These are phyloP conservation scores for Myotis lucifugus DNA, from an alignment of 2,113 vertebrate species.

Conservation along the genomic window DNA sequence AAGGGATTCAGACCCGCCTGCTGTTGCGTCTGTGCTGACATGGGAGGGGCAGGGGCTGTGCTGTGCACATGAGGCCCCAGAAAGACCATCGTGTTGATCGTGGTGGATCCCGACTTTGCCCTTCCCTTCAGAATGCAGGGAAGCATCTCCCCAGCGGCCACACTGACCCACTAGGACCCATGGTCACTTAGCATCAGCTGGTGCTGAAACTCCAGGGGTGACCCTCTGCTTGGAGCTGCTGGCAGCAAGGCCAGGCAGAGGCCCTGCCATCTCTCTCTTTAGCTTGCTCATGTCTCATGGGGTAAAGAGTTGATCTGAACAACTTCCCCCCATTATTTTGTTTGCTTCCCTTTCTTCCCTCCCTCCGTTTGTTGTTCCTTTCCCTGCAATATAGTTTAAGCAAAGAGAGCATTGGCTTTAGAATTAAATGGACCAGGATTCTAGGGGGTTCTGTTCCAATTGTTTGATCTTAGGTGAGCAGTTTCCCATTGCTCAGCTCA, in stretches of 20 bases:
- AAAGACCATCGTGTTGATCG: not conserved
- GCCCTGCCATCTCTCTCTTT: not conserved
- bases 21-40: not conserved
- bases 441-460: not conserved
- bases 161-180: not conserved
- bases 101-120: not conserved
- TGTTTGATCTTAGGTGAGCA: not conserved
- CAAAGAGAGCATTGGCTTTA: not conserved
- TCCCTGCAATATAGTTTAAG: not conserved
- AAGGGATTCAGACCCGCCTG: not conserved
- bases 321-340: not conserved
- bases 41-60: not conserved
- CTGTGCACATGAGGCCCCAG: not conserved
- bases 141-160: not conserved
- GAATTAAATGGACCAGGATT: not conserved
- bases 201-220: not conserved
- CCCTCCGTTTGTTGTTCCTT: not conserved
- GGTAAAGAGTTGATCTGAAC: not conserved
- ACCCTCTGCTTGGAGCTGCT: not conserved
- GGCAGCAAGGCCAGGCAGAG: not conserved
- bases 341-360: not conserved
- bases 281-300: not conserved
- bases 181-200: not conserved
- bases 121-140: not conserved
- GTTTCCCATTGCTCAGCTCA: not conserved